Evolutionary conservation across 2,113 vertebrate species (phyloP).

Genomic region (Chaetodon trifascialis): DNA sequence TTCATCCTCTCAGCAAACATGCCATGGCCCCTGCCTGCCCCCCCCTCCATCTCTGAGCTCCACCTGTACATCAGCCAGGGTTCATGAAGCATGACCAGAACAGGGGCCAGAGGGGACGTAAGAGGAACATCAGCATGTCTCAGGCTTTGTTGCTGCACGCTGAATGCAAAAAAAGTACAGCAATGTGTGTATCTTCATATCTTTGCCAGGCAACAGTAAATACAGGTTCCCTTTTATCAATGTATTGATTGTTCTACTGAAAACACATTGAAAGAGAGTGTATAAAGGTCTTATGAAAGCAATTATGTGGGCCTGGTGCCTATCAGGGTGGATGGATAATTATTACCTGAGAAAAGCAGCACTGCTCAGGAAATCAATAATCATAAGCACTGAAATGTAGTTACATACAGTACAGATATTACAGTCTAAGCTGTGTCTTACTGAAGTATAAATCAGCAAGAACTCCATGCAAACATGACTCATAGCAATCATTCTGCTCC

Average conservation of each 20-base stretch:
- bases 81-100: conserved; percentile 62
- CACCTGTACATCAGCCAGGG: conserved; percentile 58
- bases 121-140: conserved; percentile 34
- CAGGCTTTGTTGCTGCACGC: neutral
- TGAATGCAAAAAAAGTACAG: conserved; percentile 31
- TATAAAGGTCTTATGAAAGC: conserved; percentile 41
- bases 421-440: conserved; percentile 18
- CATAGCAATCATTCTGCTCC: neutral
- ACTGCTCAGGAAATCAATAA: conserved; percentile 40
- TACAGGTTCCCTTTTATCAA: conserved; percentile 19
- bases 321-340: conserved; percentile 25
- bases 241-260: conserved; percentile 46
- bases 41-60: conserved; percentile 28
- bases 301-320: conserved; percentile 6
- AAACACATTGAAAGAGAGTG: conserved; percentile 9
- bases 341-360: conserved; percentile 29
- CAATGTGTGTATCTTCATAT: conserved; percentile 1
- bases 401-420: conserved; percentile 18
- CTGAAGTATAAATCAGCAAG: conserved; percentile 38
- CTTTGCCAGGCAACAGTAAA: conserved; percentile 19
- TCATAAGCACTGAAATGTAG: conserved; percentile 25
- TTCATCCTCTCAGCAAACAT: conserved; percentile 74
- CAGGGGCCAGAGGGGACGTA: conserved; percentile 18
- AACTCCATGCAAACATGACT: neutral
- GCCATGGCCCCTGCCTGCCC: conserved; percentile 8